phyloP scores from a whole-genome alignment of 1,140 invertebrate genomes.

The Bombus cullumanus region DNA sequence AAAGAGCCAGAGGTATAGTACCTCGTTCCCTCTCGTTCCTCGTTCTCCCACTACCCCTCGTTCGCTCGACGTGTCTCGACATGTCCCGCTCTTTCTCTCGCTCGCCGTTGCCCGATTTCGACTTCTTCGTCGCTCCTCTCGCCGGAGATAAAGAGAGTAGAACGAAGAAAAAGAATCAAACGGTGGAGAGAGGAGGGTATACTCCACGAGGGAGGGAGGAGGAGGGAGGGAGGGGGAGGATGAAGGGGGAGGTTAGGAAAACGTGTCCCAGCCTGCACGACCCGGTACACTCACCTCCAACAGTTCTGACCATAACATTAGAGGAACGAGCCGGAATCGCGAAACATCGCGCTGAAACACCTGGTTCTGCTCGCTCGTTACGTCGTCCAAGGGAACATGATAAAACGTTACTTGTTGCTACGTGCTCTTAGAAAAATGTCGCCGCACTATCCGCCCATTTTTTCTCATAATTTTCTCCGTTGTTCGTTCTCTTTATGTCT shows the following conservation, averaged over 20 bases:
- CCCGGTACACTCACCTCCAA: constrained; percentile 74
- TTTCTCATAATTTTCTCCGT: neutral
- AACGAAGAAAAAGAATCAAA: constrained; percentile 43
- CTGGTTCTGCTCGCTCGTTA: constrained; percentile 51
- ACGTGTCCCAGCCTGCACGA: constrained; percentile 80
- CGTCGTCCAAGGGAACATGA: neutral
- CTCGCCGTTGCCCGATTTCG: constrained; percentile 9
- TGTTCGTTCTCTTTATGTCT: neutral
- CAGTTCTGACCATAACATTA: constrained; percentile 79
- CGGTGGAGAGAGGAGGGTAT: constrained; percentile 41
- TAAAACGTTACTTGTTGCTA: constrained; percentile 51
- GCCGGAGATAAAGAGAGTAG: constrained; percentile 54
- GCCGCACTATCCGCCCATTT: neutral
- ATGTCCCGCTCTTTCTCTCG: neutral
- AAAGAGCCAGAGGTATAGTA: neutral
- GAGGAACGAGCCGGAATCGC: constrained; percentile 32
- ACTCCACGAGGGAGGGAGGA: constrained; percentile 14
- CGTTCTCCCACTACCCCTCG: constrained; percentile 13
- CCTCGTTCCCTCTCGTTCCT: constrained; percentile 18
- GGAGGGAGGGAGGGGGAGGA: constrained; percentile 35
- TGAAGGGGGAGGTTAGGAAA: constrained; percentile 71
- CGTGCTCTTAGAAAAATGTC: constrained; percentile 21
- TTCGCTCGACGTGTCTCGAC: neutral
- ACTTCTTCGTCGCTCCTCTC: constrained; percentile 46
- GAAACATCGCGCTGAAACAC: constrained; percentile 30